Conservation (phyloP, 2,113 vertebrate genomes). For the Scophthalmus maximus region DNA sequence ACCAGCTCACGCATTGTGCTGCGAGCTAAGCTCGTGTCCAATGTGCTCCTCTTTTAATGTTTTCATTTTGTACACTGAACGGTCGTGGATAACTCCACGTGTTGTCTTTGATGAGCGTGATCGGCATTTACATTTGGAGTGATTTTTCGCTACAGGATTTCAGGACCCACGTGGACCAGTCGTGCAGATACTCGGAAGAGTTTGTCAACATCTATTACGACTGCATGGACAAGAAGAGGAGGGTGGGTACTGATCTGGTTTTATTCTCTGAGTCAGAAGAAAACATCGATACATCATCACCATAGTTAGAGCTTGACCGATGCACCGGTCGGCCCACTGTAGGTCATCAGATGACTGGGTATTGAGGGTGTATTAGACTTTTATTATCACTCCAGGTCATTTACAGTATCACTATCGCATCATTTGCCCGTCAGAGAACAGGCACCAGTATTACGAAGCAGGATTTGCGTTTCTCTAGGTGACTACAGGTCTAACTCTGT, state of each 20-base stretch:
- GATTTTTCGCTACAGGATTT: slow-evolving; percentile 85
- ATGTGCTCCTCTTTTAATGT: neutral
- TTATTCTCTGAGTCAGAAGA: neutral
- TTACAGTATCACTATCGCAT: too few relatives aligned
- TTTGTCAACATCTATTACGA: slow-evolving; percentile 98
- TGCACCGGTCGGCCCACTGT: too few relatives aligned
- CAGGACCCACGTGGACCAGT: slow-evolving; percentile 93
- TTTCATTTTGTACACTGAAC: neutral
- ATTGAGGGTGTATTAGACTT: too few relatives aligned
- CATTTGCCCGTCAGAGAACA: too few relatives aligned
- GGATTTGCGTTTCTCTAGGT: too few relatives aligned
- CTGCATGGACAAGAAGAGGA: slow-evolving; percentile 96
- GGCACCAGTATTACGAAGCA: too few relatives aligned
- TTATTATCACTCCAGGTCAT: neutral
- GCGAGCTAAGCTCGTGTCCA: neutral
- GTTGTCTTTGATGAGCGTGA: too few relatives aligned
- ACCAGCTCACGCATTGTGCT: neutral
- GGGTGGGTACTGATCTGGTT: slow-evolving; percentile 77
- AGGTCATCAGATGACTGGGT: too few relatives aligned
- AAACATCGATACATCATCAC: too few relatives aligned
- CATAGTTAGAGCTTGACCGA: too few relatives aligned
- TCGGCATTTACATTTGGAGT: neutral
- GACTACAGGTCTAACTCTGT: too few relatives aligned
- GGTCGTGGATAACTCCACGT: too few relatives aligned
- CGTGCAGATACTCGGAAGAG: slow-evolving; percentile 95